Percentiles rank a stretch among this genome's conserved stretches.
Evolutionary conservation across 2,113 vertebrate genomes (phyloP).

Genomic region (Cynocephalus volans): DNA sequence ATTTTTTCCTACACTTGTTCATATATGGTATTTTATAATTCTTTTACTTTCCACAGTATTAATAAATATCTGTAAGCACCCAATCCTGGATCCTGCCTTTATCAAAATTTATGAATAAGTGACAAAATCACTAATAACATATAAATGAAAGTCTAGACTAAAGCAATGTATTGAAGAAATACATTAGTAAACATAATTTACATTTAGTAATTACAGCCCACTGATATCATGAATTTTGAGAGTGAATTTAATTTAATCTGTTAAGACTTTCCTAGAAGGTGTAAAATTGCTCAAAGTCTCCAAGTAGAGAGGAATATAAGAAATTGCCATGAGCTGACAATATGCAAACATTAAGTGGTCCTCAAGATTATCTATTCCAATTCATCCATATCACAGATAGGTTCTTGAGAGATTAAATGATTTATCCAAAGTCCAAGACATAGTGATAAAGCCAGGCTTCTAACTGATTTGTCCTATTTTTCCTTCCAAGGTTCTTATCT

Average conservation of each 20-base stretch:
- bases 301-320: background rate
- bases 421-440: background rate
- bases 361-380: background rate
- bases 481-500: background rate
- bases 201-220: background rate
- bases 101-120: background rate
- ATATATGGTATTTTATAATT: background rate
- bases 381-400: background rate
- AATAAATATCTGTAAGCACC: background rate
- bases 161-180: background rate
- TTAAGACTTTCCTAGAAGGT: background rate
- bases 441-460: background rate
- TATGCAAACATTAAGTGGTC: background rate
- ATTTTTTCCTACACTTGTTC: background rate
- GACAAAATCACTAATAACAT: background rate
- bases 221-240: background rate
- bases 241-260: background rate
- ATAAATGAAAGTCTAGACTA: background rate
- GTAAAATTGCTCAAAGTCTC: background rate
- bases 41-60: background rate
- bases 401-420: background rate
- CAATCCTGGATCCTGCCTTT: background rate
- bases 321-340: background rate
- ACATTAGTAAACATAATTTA: conserved; percentile 29
- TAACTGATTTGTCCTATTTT: background rate